Evolutionary conservation across 2,888 invertebrate species (phyloP).

Genomic region (Athalia rosae): DNA sequence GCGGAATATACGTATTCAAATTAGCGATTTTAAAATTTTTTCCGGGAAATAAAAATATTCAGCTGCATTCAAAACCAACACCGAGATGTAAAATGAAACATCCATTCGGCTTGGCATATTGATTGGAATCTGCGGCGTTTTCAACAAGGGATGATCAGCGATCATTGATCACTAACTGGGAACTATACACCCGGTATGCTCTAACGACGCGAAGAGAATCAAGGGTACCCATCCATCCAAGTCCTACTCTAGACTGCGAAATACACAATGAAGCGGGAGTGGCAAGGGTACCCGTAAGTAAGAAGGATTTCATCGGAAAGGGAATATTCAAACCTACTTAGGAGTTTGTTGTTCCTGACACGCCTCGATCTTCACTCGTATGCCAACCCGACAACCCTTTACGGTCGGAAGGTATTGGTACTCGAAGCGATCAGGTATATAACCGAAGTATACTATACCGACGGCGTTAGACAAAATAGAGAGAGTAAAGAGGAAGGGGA

Average conservation of each 20-base stretch:
- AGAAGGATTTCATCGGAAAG: slow-evolving; percentile 32
- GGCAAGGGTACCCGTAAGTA: background rate
- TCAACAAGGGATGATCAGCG: too few relatives aligned
- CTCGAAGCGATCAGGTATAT: background rate
- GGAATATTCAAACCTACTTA: slow-evolving; percentile 30
- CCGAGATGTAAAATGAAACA: too few relatives aligned
- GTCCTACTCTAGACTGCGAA: background rate
- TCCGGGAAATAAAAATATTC: too few relatives aligned
- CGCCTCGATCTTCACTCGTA: slow-evolving; percentile 30
- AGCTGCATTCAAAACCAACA: too few relatives aligned
- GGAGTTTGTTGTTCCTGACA: slow-evolving; percentile 42
- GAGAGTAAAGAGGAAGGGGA: slow-evolving; percentile 5
- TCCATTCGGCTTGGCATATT: too few relatives aligned
- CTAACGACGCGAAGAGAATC: too few relatives aligned
- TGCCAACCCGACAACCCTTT: slow-evolving; percentile 42
- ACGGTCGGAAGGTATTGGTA: slow-evolving; percentile 15
- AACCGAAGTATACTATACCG: background rate
- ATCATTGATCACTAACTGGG: too few relatives aligned
- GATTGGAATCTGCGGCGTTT: too few relatives aligned
- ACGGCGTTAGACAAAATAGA: background rate
- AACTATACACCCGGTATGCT: too few relatives aligned
- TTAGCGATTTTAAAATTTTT: background rate
- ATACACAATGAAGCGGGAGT: background rate
- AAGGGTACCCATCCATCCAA: background rate
- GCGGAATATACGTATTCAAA: background rate